Percentiles rank a stretch among this genome's conserved stretches.
Evolutionary conservation across 2,113 vertebrate species (phyloP).

Genomic region (Pseudorectes ferrugineus): DNA sequence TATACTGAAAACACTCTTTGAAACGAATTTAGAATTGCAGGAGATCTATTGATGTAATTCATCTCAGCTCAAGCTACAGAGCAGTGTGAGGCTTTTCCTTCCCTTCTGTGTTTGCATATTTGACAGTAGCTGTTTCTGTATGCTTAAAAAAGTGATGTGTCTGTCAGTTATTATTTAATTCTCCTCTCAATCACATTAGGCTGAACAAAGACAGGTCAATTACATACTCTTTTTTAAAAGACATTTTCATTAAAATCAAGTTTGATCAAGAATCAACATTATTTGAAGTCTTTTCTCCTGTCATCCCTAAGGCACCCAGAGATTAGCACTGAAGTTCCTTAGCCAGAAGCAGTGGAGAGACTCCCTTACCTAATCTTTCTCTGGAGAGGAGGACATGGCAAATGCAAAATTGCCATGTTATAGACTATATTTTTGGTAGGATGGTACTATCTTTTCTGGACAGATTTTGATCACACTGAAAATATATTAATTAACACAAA

Average conservation of each 20-base stretch:
- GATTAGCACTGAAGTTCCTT: not conserved
- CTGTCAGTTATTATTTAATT: constrained; percentile 36
- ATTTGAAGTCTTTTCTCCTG: not conserved
- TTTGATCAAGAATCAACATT: constrained; percentile 22
- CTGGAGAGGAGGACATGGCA: not conserved
- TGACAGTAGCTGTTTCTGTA: constrained; percentile 18
- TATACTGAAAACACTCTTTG: not conserved
- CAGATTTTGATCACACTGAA: not conserved
- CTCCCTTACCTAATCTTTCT: not conserved
- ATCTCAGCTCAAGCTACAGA: not conserved
- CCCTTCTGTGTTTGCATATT: constrained; percentile 22
- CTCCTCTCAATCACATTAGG: constrained; percentile 29
- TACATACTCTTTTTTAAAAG: not conserved
- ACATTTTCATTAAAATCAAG: constrained; percentile 24
- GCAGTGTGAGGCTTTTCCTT: not conserved
- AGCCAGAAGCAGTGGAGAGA: not conserved
- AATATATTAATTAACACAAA: not conserved
- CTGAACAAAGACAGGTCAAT: constrained; percentile 47
- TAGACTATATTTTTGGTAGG: not conserved
- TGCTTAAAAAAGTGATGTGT: not conserved
- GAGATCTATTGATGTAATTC: constrained; percentile 3
- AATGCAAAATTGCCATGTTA: not conserved
- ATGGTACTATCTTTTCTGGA: not conserved
- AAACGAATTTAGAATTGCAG: not conserved
- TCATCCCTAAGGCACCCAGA: not conserved